phyloP scores from a whole-genome alignment of 2,888 invertebrate genomes.

The Meteorus colon region DNA sequence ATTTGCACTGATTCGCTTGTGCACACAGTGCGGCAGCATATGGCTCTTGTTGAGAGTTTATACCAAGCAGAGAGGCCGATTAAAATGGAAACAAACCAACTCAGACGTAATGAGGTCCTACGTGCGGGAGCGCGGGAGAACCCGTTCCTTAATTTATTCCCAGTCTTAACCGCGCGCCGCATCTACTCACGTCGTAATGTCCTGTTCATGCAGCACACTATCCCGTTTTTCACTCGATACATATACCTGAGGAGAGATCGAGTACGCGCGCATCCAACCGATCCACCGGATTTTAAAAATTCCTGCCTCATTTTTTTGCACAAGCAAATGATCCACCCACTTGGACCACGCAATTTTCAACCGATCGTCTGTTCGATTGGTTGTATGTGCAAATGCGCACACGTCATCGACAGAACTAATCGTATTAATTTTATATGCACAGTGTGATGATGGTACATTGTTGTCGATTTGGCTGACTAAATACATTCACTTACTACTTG shows the following conservation, averaged over 20 bases:
- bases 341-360: not conserved
- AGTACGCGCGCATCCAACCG: not conserved
- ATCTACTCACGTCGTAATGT: slow-evolving; percentile 43
- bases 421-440: not conserved
- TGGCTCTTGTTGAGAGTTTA: slow-evolving; percentile 4
- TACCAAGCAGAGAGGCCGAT: slow-evolving; percentile 52
- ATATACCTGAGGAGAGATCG: not conserved
- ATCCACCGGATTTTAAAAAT: not conserved
- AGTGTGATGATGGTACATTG: not conserved
- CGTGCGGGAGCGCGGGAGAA: slow-evolving; percentile 60
- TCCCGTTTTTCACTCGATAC: slow-evolving; percentile 41
- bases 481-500: slow-evolving; percentile 48
- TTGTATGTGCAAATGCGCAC: no score
- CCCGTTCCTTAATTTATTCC: slow-evolving; percentile 71
- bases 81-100: slow-evolving; percentile 70
- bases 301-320: not conserved
- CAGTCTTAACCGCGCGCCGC: slow-evolving; percentile 49
- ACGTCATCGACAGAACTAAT: slow-evolving; percentile 9
- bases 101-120: slow-evolving; percentile 67
- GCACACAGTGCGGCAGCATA: slow-evolving; percentile 4
- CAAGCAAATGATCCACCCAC: slow-evolving; percentile 37
- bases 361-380: not conserved
- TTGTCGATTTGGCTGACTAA: slow-evolving; percentile 46
- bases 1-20: slow-evolving; percentile 1
- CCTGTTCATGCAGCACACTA: slow-evolving; percentile 39